Percentiles rank a stretch among this genome's conserved stretches.
Evolutionary conservation across 2,797 vertebrate genomes (phyloP).

Genomic region (Anniella stebbinsi): DNA sequence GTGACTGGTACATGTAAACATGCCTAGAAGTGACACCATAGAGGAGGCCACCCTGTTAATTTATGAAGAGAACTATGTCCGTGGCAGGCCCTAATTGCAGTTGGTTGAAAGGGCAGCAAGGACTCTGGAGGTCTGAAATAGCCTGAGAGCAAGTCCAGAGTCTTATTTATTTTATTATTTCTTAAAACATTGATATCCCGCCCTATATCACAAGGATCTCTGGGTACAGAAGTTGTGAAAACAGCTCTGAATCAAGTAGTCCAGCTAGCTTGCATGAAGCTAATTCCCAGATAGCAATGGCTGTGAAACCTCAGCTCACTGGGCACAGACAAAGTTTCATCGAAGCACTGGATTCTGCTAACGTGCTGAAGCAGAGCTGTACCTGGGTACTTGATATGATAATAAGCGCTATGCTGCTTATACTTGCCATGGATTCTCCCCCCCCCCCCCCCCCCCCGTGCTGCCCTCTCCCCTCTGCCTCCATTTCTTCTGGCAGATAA

Average conservation of each 20-base stretch:
- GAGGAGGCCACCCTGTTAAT: neutral
- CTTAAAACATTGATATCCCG: too few relatives aligned
- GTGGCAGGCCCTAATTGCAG: neutral
- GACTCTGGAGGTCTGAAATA: neutral
- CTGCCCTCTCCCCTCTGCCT: neutral
- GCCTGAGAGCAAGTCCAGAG: neutral
- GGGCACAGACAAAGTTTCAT: slow-evolving; percentile 51
- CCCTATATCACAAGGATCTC: too few relatives aligned
- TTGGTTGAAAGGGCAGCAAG: neutral
- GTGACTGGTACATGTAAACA: neutral
- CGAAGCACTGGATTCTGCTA: slow-evolving; percentile 25
- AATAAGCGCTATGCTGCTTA: slow-evolving; percentile 33
- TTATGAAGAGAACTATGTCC: too few relatives aligned
- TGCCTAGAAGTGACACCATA: neutral
- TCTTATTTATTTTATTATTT: too few relatives aligned
- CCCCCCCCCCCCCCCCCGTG: neutral
- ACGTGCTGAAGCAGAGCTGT: slow-evolving; percentile 44
- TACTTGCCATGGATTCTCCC: slow-evolving; percentile 35
- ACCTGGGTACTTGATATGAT: slow-evolving; percentile 42
- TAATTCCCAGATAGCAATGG: slow-evolving; percentile 32
- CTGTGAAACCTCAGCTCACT: slow-evolving; percentile 48
- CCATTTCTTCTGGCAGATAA: slow-evolving; percentile 49
- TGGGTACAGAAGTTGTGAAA: neutral
- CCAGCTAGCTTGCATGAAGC: slow-evolving; percentile 49
- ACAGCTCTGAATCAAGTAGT: neutral